Conservation (phyloP, 1,140 invertebrate species). For the Polyergus mexicanus region DNA sequence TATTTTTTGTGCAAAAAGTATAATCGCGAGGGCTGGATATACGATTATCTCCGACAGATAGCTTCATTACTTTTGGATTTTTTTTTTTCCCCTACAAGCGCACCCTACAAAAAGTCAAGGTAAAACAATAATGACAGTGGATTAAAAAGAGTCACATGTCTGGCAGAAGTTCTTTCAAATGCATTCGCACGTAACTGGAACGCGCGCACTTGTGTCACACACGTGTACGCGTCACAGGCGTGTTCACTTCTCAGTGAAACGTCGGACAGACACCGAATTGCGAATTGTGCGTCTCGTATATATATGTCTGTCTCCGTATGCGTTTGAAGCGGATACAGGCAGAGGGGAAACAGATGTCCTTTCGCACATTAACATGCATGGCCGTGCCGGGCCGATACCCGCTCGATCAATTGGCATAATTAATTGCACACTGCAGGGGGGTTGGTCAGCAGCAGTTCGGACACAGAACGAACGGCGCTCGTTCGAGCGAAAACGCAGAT, state of each 20-base stretch:
- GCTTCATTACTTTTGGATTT: not conserved
- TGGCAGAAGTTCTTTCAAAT: slow-evolving; percentile 32
- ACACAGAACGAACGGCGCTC: slow-evolving; percentile 62
- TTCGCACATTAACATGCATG: slow-evolving; percentile 79
- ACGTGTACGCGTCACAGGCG: slow-evolving; percentile 31
- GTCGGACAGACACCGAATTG: not conserved
- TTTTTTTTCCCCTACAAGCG: not conserved
- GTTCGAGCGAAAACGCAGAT: slow-evolving; percentile 64
- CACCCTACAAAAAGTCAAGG: not conserved
- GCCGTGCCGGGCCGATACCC: slow-evolving; percentile 74
- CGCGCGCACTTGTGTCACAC: slow-evolving; percentile 48
- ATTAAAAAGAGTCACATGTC: slow-evolving; percentile 1
- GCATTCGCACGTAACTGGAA: slow-evolving; percentile 25
- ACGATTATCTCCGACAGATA: not conserved
- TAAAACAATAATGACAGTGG: not conserved
- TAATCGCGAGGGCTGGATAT: not conserved
- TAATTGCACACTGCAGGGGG: slow-evolving; percentile 67
- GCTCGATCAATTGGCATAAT: slow-evolving; percentile 80
- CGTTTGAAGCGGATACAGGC: slow-evolving; percentile 27
- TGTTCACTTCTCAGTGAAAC: slow-evolving; percentile 4
- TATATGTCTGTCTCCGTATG: not conserved
- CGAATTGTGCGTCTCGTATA: not conserved
- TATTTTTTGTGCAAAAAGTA: not conserved
- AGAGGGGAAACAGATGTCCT: slow-evolving; percentile 75
- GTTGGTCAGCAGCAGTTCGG: slow-evolving; percentile 38